Evolutionary conservation across 2,888 invertebrate genomes (phyloP).

Genomic region (Drosophila meridionalis): DNA sequence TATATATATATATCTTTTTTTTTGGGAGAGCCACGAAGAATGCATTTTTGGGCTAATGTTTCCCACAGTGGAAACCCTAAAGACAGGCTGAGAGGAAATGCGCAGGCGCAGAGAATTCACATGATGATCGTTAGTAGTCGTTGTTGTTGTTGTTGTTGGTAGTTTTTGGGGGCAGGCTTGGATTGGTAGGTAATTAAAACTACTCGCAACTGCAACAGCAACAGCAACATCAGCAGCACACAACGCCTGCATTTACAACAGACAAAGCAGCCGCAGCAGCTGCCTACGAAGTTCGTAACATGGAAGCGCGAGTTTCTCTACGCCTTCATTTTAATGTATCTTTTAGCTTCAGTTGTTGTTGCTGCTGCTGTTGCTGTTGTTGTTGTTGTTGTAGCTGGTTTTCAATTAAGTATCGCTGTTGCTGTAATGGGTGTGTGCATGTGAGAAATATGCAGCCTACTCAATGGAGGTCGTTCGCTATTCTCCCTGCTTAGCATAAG

Average conservation of each 20-base stretch:
- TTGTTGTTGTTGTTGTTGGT: constrained; percentile 26
- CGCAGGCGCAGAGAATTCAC: constrained; percentile 72
- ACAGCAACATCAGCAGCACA: constrained; percentile 24
- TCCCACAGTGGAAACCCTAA: constrained; percentile 43
- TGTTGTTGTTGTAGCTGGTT: constrained; percentile 45
- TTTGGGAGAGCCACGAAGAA: constrained; percentile 37
- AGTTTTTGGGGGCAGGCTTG: constrained; percentile 61
- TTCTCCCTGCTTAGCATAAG: constrained; percentile 60
- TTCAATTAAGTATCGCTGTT: constrained; percentile 69
- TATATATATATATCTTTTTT: background rate
- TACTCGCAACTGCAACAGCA: constrained; percentile 58
- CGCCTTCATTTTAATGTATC: constrained; percentile 76
- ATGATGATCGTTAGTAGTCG: constrained; percentile 74
- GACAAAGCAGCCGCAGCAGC: constrained; percentile 47
- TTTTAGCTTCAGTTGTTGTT: constrained; percentile 45
- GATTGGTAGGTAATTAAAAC: constrained; percentile 74
- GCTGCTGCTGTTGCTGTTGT: constrained; percentile 5
- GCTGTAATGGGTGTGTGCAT: constrained; percentile 35
- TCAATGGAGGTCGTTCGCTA: constrained; percentile 70
- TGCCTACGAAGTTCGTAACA: constrained; percentile 48
- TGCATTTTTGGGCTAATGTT: constrained; percentile 51
- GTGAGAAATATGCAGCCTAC: constrained; percentile 70
- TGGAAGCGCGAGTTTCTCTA: constrained; percentile 75
- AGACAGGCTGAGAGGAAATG: constrained; percentile 60
- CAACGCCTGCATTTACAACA: constrained; percentile 49